Conservation (phyloP, 2,113 vertebrate species). For the Dolichallabes microphthalmus region DNA sequence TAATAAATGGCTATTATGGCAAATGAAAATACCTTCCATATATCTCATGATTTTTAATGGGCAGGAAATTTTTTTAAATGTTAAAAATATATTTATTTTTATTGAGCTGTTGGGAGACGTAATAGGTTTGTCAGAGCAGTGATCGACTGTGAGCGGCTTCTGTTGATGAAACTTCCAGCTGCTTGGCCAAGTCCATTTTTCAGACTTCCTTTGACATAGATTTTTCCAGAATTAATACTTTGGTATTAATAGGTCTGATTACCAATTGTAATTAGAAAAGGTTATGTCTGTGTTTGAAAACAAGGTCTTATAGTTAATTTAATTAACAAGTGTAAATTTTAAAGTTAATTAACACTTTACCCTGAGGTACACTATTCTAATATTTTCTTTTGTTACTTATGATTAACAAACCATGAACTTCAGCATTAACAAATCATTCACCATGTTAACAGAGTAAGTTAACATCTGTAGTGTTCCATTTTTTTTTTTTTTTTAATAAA, state of each 20-base stretch:
- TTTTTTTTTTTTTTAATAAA: not conserved
- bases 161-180: conserved; percentile 20
- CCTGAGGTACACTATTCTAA: not conserved
- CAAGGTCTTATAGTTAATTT: conserved; percentile 46
- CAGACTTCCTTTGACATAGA: conserved; percentile 37
- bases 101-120: conserved; percentile 18
- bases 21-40: conserved; percentile 24
- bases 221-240: conserved; percentile 48
- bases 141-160: not conserved
- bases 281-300: conserved; percentile 45
- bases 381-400: not conserved
- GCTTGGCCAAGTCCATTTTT: conserved; percentile 45
- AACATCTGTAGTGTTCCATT: not conserved
- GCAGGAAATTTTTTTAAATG: conserved; percentile 18
- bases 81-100: conserved; percentile 9
- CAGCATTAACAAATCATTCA: not conserved
- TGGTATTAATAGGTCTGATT: conserved; percentile 44
- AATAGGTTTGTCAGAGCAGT: conserved; percentile 20
- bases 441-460: not conserved
- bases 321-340: not conserved
- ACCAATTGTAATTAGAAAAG: conserved; percentile 41
- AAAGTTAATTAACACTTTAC: not conserved
- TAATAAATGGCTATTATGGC: conserved; percentile 44
- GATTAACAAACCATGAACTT: not conserved
- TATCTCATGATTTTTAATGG: conserved; percentile 23